Conservation (phyloP, 2,888 invertebrate species). For the Eupeodes luniger region DNA sequence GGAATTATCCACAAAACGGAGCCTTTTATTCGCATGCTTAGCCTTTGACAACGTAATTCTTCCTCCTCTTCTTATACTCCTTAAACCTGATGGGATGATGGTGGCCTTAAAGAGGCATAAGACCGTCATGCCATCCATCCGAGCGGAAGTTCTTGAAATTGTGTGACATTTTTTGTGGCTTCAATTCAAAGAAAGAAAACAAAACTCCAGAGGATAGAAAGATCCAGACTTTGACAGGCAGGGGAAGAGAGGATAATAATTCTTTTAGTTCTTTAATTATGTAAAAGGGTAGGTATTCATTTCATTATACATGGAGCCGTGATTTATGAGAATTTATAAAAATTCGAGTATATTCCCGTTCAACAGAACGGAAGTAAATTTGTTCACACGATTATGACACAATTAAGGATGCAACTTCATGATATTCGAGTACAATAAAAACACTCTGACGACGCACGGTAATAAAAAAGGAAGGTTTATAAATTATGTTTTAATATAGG, state of each 20-base stretch:
- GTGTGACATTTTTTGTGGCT: constrained; percentile 72
- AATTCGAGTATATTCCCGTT: constrained; percentile 36
- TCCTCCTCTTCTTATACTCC: background rate
- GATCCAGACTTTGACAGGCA: background rate
- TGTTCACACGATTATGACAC: constrained; percentile 70
- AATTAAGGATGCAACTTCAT: constrained; percentile 54
- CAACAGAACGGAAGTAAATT: constrained; percentile 71
- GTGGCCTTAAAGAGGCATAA: constrained; percentile 33
- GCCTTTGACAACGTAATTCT: constrained; percentile 43
- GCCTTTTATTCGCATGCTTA: constrained; percentile 74
- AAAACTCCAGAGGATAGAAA: constrained; percentile 1
- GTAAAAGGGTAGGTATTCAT: constrained; percentile 22
- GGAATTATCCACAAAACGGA: constrained; percentile 62
- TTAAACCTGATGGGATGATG: background rate
- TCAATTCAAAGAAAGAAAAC: constrained; percentile 58
- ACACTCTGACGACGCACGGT: background rate
- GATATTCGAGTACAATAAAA: background rate
- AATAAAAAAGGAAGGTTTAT: constrained; percentile 62
- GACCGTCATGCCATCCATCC: constrained; percentile 32
- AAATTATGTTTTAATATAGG: constrained; percentile 51
- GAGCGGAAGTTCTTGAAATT: constrained; percentile 73
- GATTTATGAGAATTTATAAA: constrained; percentile 69
- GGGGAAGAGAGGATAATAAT: constrained; percentile 7
- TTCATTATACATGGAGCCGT: constrained; percentile 35
- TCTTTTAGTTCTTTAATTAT: background rate